Evolutionary conservation across 1,140 invertebrate genomes (phyloP), one percentile per base, ranked within the genome.

Genomic region (Pollicipes pollicipes): DNA sequence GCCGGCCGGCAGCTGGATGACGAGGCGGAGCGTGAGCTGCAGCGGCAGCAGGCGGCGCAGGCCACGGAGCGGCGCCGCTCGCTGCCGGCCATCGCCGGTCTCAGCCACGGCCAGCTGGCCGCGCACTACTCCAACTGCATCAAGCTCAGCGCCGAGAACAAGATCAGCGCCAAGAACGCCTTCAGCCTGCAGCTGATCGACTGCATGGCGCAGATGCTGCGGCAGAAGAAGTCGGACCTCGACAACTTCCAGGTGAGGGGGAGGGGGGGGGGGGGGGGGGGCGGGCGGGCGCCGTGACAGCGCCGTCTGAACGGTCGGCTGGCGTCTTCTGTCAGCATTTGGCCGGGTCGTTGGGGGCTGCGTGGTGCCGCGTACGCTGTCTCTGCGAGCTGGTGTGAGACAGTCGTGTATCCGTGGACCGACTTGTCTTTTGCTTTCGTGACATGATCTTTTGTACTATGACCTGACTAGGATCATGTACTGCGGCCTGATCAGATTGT

Each of bases 81-180:
- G 64, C 64, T 66, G 64, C 27, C 64, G 3, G 64, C 24, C 8
- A 66, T 78, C 30, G 75, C 76, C 76, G 79, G 78, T 21, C 74
- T 82, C 30, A 81, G 73, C 24, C 77, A 76, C 70, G 74, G 74
- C n/a, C 80, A 83, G 72, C 80, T 86, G 64, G 82, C 85, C 68
- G 85, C 86, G 74, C 85, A 87, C 76, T 87, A 86, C 76, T 79
- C 84, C 72, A 85, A 83, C 69, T 88, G 86, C 76, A 83, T 88
- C 45, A 86, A 87, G 76, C 79, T 88, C 24, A 86, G 83, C 76
- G 81, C 85, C 70, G 85, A 87, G 81, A 88, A 88, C 72, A 90
- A 91, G 88, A 91, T 93, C 73, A 92, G 85, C 76, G 81, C 84
- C 28, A 90, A 90, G 77, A 93, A 92, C 85, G 90, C 89, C 0